These are phyloP conservation scores for Drosophila littoralis DNA, from an alignment of 1,140 invertebrate genomes.

Conservation along the genomic window DNA sequence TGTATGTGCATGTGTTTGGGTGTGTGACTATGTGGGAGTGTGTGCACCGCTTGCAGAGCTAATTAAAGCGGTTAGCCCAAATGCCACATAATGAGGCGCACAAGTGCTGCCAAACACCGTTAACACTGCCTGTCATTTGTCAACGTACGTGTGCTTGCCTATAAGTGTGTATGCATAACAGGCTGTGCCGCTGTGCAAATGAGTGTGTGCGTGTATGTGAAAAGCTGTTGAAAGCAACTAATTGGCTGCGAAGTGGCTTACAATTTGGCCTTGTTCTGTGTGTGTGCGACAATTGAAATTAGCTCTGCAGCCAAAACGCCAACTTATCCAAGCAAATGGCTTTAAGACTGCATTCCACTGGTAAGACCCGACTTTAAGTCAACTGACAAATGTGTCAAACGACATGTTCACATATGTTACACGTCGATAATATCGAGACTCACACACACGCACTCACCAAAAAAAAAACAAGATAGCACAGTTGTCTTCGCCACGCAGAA, in stretches of 20 bases:
- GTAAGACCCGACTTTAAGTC: constrained; percentile 59
- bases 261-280: constrained; percentile 55
- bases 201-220: constrained; percentile 9
- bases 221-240: constrained; percentile 75
- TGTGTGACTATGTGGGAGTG: constrained; percentile 31
- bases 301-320: constrained; percentile 13
- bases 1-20: constrained; percentile 7
- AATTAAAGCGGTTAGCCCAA: constrained; percentile 80
- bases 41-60: constrained; percentile 51
- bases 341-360: constrained; percentile 11
- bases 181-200: background rate
- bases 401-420: constrained; percentile 80
- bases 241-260: constrained; percentile 73
- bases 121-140: constrained; percentile 80
- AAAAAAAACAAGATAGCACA: constrained; percentile 11
- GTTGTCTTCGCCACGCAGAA: too few relatives aligned
- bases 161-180: constrained; percentile 15
- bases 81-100: constrained; percentile 81
- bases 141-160: constrained; percentile 49
- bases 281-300: constrained; percentile 49
- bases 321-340: background rate
- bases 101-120: constrained; percentile 81
- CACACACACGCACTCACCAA: constrained; percentile 3
- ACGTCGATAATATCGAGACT: constrained; percentile 74
- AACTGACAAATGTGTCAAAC: constrained; percentile 81